Conservation (phyloP, 2,113 vertebrate genomes). For the Myotis brandtii region DNA sequence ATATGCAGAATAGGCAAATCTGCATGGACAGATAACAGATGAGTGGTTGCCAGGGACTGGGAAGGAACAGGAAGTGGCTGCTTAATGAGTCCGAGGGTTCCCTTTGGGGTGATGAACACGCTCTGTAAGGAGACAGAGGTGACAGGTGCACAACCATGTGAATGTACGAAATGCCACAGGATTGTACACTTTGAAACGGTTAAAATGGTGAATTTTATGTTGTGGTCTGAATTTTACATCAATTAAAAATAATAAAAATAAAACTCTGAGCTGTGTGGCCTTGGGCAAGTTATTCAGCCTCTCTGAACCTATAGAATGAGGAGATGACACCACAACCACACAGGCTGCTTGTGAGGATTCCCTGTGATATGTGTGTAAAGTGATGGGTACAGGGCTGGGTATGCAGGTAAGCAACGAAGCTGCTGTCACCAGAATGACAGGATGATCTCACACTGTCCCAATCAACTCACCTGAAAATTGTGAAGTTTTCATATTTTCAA, state of each 20-base stretch:
- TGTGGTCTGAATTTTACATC: neutral
- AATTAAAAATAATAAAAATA: neutral
- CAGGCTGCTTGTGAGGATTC: neutral
- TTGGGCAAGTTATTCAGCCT: neutral
- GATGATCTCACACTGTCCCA: rapidly evolving
- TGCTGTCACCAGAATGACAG: rapidly evolving
- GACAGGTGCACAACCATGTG: neutral
- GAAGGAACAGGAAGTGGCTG: neutral
- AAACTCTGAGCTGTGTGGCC: neutral
- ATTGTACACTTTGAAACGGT: neutral
- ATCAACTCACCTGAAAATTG: neutral
- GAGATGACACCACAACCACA: rapidly evolving
- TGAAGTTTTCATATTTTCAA: neutral
- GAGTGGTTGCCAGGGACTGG: neutral
- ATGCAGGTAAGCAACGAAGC: rapidly evolving
- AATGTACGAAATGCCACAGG: neutral
- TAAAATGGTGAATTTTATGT: neutral
- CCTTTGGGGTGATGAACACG: neutral
- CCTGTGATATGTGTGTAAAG: rapidly evolving
- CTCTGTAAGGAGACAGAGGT: neutral
- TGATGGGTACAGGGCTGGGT: neutral
- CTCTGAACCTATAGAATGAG: neutral
- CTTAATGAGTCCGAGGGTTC: neutral
- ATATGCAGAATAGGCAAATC: neutral
- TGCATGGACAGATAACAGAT: rapidly evolving